Evolutionary conservation across 1,140 invertebrate genomes (phyloP), one percentile per base, ranked within the genome.

Genomic region (Heliconius nattereri): DNA sequence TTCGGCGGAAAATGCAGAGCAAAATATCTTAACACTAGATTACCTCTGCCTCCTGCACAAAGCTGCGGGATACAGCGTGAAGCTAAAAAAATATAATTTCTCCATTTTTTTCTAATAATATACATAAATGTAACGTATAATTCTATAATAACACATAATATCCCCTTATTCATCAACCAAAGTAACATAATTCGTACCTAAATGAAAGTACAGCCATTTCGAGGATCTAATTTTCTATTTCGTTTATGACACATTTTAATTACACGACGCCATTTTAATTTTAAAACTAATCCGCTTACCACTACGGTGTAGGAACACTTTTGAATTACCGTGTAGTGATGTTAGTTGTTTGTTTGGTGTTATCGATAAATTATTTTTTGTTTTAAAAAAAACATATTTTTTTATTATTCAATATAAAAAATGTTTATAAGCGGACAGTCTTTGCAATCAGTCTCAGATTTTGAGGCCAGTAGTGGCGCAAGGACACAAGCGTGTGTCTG

Each of bases 161-260:
- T 66, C 26, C 60, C 23, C 23, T 16, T 66, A 66, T 66, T 66
- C 60, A 66, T 66, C 29, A 66, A 66, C 26, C 37, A 37, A 75
- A 66, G 32, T 37, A 73, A 71, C 32, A 74, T 70, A 74, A 78
- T 78, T 54, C 78, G 37, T 37, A 78, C 11, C 26, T 40, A 74
- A 77, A 81, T 83, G 49, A 81, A 19, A 77, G 37, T 77, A 78
- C 60, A 66, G 26, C 60, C 60, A 66, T 66, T 66, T 66, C 60
- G 11, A 66, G 60, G 60, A 66, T 72, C 52, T 71, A 78, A 76
- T 78, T 78, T 76, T 80, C 73, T 78, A 78, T 75, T 73, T 81
- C 78, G 83, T 85, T 85, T 90, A 87, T 90, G 91, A 92, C 91
- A 93, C 88, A 91, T 92, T 92, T 93, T 93, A 92, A 93, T 92